These are phyloP conservation scores for Drosophila niveifrons DNA, from an alignment of 2,888 invertebrate genomes.

Conservation along the genomic window DNA sequence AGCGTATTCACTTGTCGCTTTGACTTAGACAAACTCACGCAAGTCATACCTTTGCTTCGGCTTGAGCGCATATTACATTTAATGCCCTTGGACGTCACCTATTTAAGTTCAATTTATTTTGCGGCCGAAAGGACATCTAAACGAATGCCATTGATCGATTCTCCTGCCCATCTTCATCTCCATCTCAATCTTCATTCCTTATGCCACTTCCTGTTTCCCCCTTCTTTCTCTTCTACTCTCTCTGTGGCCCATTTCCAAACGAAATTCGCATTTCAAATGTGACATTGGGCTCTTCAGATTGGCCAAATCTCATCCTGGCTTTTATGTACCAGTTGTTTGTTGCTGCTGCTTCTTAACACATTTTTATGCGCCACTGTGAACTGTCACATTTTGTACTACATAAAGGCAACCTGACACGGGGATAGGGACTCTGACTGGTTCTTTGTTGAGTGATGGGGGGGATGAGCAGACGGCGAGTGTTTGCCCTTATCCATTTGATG, in stretches of 20 bases:
- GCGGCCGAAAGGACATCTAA: slow-evolving; percentile 61
- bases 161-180: slow-evolving; percentile 30
- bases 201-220: slow-evolving; percentile 37
- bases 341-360: slow-evolving; percentile 49
- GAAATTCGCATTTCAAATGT: slow-evolving; percentile 50
- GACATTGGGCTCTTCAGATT: slow-evolving; percentile 63
- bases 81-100: slow-evolving; percentile 74
- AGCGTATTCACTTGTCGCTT: neutral
- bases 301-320: slow-evolving; percentile 68
- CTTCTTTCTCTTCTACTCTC: neutral
- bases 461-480: slow-evolving; percentile 4
- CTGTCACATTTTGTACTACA: slow-evolving; percentile 70
- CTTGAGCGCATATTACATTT: slow-evolving; percentile 63
- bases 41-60: slow-evolving; percentile 41
- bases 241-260: neutral
- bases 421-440: neutral
- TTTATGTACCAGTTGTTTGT: slow-evolving; percentile 46
- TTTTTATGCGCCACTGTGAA: slow-evolving; percentile 65
- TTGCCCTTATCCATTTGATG: slow-evolving; percentile 73
- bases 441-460: neutral
- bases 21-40: neutral
- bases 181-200: slow-evolving; percentile 11
- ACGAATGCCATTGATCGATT: slow-evolving; percentile 73
- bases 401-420: slow-evolving; percentile 14
- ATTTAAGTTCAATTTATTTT: slow-evolving; percentile 80